Percentiles rank a stretch among this genome's conserved stretches.
Conservation (phyloP, 2,888 invertebrate genomes). For the Sarcophaga caerulescens region DNA sequence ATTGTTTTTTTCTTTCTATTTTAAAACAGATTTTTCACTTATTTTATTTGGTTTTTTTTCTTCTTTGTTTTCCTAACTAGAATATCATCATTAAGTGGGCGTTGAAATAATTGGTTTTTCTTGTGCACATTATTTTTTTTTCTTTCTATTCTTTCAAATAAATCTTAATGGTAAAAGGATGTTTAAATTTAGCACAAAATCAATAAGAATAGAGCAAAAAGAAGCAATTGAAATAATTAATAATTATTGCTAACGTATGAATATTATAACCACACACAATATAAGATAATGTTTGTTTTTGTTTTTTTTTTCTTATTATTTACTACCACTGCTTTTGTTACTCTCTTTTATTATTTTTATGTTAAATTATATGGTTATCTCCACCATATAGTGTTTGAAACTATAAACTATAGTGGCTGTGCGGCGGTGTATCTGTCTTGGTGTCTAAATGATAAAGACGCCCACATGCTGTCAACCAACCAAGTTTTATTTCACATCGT, state of each 20-base stretch:
- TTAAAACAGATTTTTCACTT: neutral
- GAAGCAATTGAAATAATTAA: conserved; percentile 60
- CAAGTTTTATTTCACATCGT: conserved; percentile 64
- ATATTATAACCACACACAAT: conserved; percentile 2
- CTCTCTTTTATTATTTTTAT: conserved; percentile 26
- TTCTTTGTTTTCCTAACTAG: neutral
- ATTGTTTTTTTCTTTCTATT: neutral
- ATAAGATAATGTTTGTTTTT: conserved; percentile 9
- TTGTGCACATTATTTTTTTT: conserved; percentile 57
- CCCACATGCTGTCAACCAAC: conserved; percentile 73
- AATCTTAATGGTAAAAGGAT: conserved; percentile 57
- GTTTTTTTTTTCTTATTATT: conserved; percentile 4
- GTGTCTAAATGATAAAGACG: conserved; percentile 67
- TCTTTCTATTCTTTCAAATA: conserved; percentile 6
- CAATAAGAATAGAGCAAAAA: conserved; percentile 3
- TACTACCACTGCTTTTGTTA: neutral
- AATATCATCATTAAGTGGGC: conserved; percentile 69
- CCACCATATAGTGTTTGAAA: neutral
- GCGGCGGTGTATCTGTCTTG: neutral
- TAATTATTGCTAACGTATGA: conserved; percentile 45
- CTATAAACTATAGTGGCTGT: neutral
- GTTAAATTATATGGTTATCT: conserved; percentile 51
- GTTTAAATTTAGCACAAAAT: conserved; percentile 37
- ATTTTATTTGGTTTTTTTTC: neutral
- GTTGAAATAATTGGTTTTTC: conserved; percentile 76